Evolutionary conservation across 2,797 vertebrate genomes (phyloP).

Genomic region (Columba guinea): DNA sequence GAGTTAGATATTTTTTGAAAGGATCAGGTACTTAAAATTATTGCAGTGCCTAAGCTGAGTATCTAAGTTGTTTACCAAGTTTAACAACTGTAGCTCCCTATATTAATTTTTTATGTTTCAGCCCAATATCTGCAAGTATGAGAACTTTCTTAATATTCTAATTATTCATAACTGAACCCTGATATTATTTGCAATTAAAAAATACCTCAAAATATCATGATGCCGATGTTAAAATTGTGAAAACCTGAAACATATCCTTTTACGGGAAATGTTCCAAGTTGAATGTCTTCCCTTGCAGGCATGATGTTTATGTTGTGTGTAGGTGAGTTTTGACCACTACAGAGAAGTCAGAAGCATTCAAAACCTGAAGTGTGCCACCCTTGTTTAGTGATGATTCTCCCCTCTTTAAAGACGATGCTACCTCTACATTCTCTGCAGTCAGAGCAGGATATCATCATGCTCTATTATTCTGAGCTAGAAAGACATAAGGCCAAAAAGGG

Average conservation of each 20-base stretch:
- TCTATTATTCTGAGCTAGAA: not conserved
- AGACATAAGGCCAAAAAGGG: not conserved
- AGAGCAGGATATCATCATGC: not conserved
- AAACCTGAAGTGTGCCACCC: not conserved
- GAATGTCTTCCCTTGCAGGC: not conserved
- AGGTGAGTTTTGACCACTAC: not conserved
- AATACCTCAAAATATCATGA: not conserved
- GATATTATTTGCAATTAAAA: not conserved
- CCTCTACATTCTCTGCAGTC: not conserved
- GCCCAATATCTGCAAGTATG: not conserved
- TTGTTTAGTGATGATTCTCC: not conserved
- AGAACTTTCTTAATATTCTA: not conserved
- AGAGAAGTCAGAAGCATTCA: not conserved
- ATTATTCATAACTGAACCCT: not conserved
- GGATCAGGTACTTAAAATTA: not conserved
- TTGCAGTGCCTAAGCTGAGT: not conserved
- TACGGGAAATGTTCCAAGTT: not conserved
- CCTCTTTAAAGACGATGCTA: not conserved
- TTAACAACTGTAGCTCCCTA: not conserved
- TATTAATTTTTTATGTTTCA: not conserved
- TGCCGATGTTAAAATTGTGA: not conserved
- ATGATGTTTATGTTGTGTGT: not conserved
- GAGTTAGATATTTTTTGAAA: not conserved
- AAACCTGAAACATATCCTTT: not conserved
- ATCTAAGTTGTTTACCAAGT: not conserved